Evolutionary conservation across 2,113 vertebrate genomes (phyloP).

Genomic region (Pristiophorus japonicus): DNA sequence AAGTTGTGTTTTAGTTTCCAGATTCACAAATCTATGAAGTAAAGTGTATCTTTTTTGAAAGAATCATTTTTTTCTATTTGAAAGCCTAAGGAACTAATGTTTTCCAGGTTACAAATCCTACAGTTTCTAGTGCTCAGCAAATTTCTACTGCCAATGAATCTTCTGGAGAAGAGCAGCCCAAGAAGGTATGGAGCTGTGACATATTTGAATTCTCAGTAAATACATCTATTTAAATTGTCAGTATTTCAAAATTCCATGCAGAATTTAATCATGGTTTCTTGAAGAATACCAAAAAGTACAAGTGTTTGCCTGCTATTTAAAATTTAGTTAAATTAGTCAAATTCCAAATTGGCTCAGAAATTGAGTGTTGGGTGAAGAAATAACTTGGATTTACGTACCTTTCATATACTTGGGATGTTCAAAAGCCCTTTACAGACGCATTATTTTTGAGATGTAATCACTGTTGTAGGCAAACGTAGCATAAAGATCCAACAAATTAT

Average conservation of each 20-base stretch:
- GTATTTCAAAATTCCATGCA: neutral
- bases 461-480: neutral
- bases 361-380: neutral
- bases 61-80: neutral
- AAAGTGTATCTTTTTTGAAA: neutral
- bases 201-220: conserved; percentile 16
- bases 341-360: neutral
- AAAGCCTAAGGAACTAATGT: conserved; percentile 33
- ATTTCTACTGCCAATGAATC: conserved; percentile 60
- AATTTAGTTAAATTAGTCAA: neutral
- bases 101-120: conserved; percentile 50
- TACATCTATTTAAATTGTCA: neutral
- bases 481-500: neutral
- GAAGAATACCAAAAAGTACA: neutral
- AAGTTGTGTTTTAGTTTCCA: neutral
- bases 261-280: neutral
- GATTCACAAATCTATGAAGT: neutral
- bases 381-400: neutral
- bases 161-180: conserved; percentile 68
- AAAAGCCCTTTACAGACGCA: neutral
- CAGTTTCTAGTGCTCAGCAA: conserved; percentile 51
- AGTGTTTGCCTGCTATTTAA: neutral
- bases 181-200: conserved; percentile 59
- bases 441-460: neutral
- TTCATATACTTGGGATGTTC: neutral